Percentiles rank a stretch among this genome's conserved stretches.
phyloP scores from a whole-genome alignment of 2,888 invertebrate species.

The Pedicia rivosa region DNA sequence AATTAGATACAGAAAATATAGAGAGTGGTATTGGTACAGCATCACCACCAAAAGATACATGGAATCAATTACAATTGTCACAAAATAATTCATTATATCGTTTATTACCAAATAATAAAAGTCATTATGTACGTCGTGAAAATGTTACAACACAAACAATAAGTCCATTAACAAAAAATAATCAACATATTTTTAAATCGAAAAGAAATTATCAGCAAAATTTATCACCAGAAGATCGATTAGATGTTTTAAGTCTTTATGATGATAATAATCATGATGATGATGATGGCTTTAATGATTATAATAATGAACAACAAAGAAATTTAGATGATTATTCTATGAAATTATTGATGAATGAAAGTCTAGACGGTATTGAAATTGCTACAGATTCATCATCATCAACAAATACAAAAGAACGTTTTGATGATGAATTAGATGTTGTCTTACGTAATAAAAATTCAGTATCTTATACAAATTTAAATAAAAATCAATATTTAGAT shows the following conservation, averaged over 20 bases:
- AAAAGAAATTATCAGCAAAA: neutral
- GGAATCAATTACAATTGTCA: neutral
- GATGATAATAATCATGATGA: constrained; percentile 13
- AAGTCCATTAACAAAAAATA: too few species aligned
- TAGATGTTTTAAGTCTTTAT: constrained; percentile 28
- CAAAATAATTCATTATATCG: neutral
- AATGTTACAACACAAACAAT: constrained; percentile 9
- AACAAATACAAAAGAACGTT: constrained; percentile 6
- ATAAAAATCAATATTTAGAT: neutral
- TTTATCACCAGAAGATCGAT: constrained; percentile 24
- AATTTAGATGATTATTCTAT: constrained; percentile 4
- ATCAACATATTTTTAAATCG: neutral
- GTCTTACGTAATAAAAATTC: constrained; percentile 22
- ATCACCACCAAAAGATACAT: constrained; percentile 26
- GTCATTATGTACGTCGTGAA: constrained; percentile 7
- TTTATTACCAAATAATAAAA: neutral
- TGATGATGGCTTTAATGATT: constrained; percentile 8
- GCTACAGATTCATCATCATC: constrained; percentile 7
- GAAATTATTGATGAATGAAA: too few species aligned
- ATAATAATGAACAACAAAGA: constrained; percentile 1
- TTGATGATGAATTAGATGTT: constrained; percentile 18
- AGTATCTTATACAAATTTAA: neutral
- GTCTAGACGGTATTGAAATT: neutral
- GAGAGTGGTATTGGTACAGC: constrained; percentile 30
- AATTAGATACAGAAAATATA: constrained; percentile 23